A percentile compares a stretch with the other conserved stretches of the same genome.
Evolutionary conservation across 1,140 invertebrate species (phyloP).

Genomic region (Nephila pilipes): DNA sequence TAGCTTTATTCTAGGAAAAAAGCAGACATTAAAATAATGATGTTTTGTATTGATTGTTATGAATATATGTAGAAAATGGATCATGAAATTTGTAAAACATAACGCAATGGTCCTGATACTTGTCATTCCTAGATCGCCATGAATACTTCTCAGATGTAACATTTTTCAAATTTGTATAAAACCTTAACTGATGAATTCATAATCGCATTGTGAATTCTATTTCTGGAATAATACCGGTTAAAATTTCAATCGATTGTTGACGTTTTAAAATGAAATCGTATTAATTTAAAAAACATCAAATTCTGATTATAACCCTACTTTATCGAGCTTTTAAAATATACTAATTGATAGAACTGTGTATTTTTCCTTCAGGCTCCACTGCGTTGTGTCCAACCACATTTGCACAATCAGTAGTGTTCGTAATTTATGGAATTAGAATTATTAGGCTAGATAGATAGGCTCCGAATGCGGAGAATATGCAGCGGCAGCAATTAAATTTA

Average conservation of each 20-base stretch:
- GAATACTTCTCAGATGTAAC: neutral
- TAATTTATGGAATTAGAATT: slow-evolving; percentile 21
- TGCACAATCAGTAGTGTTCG: slow-evolving; percentile 36
- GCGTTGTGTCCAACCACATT: slow-evolving; percentile 30
- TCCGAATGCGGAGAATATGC: neutral
- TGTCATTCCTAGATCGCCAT: neutral
- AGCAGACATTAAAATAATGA: neutral
- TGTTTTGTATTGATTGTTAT: slow-evolving; percentile 1
- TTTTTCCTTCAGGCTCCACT: neutral
- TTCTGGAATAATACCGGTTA: too few relatives aligned
- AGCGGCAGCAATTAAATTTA: neutral
- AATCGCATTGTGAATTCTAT: too few relatives aligned
- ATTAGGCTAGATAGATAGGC: neutral
- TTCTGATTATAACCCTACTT: neutral
- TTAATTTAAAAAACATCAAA: neutral
- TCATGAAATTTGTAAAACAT: slow-evolving; percentile 9
- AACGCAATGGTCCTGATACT: neutral
- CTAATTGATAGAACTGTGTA: neutral
- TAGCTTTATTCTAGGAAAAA: slow-evolving; percentile 4
- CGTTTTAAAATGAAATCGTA: neutral
- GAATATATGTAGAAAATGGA: neutral
- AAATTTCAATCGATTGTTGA: neutral
- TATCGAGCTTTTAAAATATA: slow-evolving; percentile 1
- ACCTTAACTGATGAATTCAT: too few relatives aligned
- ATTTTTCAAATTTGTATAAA: too few relatives aligned